Evolutionary conservation across 2,797 vertebrate species (phyloP).

Genomic region (Lates japonicus): DNA sequence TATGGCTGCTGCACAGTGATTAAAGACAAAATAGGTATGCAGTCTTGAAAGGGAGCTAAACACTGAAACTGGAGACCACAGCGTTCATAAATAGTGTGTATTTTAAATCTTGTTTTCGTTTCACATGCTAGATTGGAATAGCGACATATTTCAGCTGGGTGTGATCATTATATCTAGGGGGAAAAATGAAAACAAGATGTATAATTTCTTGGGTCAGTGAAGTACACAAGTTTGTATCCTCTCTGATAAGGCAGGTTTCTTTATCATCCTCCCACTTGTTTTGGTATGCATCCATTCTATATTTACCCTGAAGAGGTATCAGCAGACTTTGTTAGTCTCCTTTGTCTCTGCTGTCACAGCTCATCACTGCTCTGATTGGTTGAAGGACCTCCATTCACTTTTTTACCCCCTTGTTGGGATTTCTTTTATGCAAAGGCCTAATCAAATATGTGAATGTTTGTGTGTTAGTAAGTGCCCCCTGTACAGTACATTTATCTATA

Average conservation of each 20-base stretch:
- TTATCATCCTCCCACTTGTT: slow-evolving; percentile 71
- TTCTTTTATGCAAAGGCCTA: slow-evolving; percentile 11
- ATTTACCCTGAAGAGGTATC: slow-evolving; percentile 74
- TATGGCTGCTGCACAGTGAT: not conserved
- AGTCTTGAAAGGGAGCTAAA: slow-evolving; percentile 4
- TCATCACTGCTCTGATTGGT: slow-evolving; percentile 59
- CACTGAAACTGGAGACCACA: not conserved
- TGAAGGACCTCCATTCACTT: slow-evolving; percentile 56
- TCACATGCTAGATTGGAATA: not conserved
- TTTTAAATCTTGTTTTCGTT: not conserved
- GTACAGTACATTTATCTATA: slow-evolving; percentile 20
- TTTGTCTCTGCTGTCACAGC: slow-evolving; percentile 68
- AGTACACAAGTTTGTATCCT: slow-evolving; percentile 61
- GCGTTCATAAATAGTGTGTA: not conserved
- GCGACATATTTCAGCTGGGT: not conserved
- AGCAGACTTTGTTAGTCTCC: slow-evolving; percentile 65
- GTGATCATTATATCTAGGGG: not conserved
- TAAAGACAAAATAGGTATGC: slow-evolving; percentile 5
- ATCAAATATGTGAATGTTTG: slow-evolving; percentile 9
- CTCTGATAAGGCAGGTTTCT: slow-evolving; percentile 51
- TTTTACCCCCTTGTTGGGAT: slow-evolving; percentile 33
- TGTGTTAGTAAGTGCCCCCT: not conserved
- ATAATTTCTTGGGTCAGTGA: slow-evolving; percentile 38
- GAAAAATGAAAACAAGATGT: slow-evolving; percentile 7
- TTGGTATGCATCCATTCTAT: slow-evolving; percentile 71